These are phyloP conservation scores for Scaeva pyrastri DNA, from an alignment of 2,888 invertebrate genomes.

Conservation along the genomic window DNA sequence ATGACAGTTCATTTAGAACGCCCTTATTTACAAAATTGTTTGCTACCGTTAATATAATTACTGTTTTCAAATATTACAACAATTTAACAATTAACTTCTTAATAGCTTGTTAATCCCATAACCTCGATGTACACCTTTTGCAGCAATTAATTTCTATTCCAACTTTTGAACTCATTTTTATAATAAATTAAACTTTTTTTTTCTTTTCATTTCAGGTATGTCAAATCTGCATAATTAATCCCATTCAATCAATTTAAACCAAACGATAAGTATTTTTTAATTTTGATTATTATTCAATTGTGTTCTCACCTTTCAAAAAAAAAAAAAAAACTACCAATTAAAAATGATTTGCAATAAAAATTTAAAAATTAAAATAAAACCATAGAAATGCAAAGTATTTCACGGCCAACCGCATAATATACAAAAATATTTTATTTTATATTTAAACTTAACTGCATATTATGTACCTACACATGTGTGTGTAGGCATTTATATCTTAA, in stretches of 20 bases:
- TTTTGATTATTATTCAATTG: constrained; percentile 32
- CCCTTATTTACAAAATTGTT: too few species aligned
- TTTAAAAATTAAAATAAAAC: background rate
- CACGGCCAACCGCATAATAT: constrained; percentile 51
- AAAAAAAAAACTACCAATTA: background rate
- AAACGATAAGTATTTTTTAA: constrained; percentile 30
- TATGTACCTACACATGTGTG: too few species aligned
- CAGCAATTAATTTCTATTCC: background rate
- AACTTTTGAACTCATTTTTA: constrained; percentile 2
- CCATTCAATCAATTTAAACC: background rate
- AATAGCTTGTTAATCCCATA: background rate
- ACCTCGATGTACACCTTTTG: too few species aligned
- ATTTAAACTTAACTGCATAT: too few species aligned
- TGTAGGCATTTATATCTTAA: background rate
- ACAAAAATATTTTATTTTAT: background rate
- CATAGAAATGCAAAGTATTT: constrained; percentile 36
- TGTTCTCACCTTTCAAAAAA: constrained; percentile 23
- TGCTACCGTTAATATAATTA: too few species aligned
- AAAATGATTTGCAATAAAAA: background rate
- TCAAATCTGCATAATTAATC: constrained; percentile 8
- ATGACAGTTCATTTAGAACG: too few species aligned
- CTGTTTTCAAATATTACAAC: too few species aligned
- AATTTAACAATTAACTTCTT: background rate
- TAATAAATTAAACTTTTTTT: background rate
- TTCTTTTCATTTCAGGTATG: constrained; percentile 45